These are phyloP conservation scores for Tenthredo notha DNA, from an alignment of 2,888 invertebrate species.

Conservation along the genomic window DNA sequence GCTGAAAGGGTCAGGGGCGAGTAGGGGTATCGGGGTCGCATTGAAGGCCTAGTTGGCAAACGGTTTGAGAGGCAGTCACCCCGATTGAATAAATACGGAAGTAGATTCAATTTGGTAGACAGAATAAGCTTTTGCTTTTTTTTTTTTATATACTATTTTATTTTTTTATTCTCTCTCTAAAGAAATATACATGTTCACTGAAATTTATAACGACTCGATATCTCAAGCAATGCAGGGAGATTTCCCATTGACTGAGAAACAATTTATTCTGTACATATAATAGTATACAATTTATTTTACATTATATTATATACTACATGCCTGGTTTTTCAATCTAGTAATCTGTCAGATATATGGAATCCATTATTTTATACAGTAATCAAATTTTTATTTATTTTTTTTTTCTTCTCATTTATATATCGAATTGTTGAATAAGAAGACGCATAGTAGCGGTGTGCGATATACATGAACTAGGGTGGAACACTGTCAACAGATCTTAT, in stretches of 20 bases:
- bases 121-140: background rate
- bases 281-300: background rate
- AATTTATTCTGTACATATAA: background rate
- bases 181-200: background rate
- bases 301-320: background rate
- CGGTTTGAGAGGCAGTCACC: slow-evolving; percentile 42
- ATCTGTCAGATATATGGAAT: background rate
- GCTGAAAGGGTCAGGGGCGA: slow-evolving; percentile 46
- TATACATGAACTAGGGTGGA: background rate
- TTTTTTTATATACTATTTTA: no score
- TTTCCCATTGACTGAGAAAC: background rate
- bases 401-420: no score
- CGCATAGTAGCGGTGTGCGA: background rate
- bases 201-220: background rate
- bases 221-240: background rate
- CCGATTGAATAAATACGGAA: slow-evolving; percentile 54
- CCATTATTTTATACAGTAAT: background rate
- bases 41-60: slow-evolving; percentile 55
- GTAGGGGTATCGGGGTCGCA: background rate
- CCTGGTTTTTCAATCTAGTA: background rate
- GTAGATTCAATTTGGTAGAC: slow-evolving; percentile 52
- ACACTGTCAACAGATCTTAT: background rate
- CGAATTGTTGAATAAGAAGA: background rate
- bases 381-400: background rate
- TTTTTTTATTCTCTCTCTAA: background rate